Base-by-base conservation (phyloP, 2,113 vertebrate species). In the Pogona vitticeps region DNA sequence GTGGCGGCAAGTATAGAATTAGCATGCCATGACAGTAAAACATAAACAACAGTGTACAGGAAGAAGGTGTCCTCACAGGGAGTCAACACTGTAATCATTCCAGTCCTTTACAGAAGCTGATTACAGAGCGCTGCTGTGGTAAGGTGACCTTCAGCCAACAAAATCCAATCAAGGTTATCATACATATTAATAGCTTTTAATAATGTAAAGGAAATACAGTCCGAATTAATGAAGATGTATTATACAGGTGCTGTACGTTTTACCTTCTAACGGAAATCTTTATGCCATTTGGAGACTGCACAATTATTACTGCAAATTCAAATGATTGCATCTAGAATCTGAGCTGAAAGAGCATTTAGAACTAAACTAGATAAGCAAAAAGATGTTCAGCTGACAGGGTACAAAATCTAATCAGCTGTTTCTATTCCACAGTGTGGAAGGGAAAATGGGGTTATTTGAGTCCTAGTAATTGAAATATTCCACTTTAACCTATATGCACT, bases 171-270 rank as follows among this genome's bases (percentile, higher is more conserved):
- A 0, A 0, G 75, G 58, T 71, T 38, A 80, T 76, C 71, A 90
- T 77, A 58, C n/a, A 89, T 56, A 33, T 33, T 52, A 46, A 67
- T 0, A 10, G 75, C 86, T 15, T 73, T 90, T 86, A 31, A 85
- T 52, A 15, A 52, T n/a, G 26, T 9, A 87, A 83, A 83, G 61
- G n/a, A 83, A 92, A 87, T 13, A 87, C 75, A 88, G 73, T 76
- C 86, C 88, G 85, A 91, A 78, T 67, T 52, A 84, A 84, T 78
- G 59, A 65, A 90, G 68, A 84, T 76, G 84, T 80, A 86, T 73
- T 14, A 81, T 85, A 83, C 33, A 31, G 52, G 67, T 68, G 26
- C 9, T 20, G 23, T 13, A 79, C 26, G n/a, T 63, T 21, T 88
- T 46, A 85, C 70, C 65, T 5, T 42, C 76, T 28, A 86, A 83